Percentiles rank a stretch among this genome's conserved stretches.
phyloP scores from a whole-genome alignment of 2,888 invertebrate species.

The Trisateles emortualis region DNA sequence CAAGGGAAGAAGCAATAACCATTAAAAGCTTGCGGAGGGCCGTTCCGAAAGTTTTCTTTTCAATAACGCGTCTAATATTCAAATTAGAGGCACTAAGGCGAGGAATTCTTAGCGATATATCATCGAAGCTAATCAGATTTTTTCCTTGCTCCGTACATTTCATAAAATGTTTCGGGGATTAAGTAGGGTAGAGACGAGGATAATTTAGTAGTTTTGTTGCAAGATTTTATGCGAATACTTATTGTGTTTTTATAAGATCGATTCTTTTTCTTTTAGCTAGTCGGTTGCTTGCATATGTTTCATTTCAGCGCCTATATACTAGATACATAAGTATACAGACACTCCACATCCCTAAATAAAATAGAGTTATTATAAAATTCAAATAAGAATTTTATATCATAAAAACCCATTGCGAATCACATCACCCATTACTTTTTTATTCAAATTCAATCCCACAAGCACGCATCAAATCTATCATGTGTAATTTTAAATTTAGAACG shows the following conservation, averaged over 20 bases:
- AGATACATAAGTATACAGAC: no score
- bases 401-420: constrained; percentile 9
- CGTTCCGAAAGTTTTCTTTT: constrained; percentile 84
- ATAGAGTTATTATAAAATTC: constrained; percentile 21
- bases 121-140: constrained; percentile 83
- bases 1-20: constrained; percentile 81
- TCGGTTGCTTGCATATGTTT: constrained; percentile 11
- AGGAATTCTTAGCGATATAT: constrained; percentile 81
- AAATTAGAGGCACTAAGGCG: constrained; percentile 84
- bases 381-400: constrained; percentile 23
- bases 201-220: constrained; percentile 63
- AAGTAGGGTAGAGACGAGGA: constrained; percentile 61
- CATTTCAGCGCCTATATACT: no score
- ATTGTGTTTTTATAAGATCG: constrained; percentile 42
- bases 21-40: constrained; percentile 81
- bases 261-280: constrained; percentile 23
- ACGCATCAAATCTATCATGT: constrained; percentile 41
- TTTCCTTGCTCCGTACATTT: constrained; percentile 68
- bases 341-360: background rate
- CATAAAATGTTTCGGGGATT: constrained; percentile 71
- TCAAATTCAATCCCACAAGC: constrained; percentile 28
- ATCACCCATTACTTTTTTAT: constrained; percentile 19
- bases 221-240: constrained; percentile 49
- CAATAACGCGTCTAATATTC: constrained; percentile 87
- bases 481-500: constrained; percentile 49